Base-by-base conservation (phyloP, 2,797 vertebrate species). In the Onychomys torridus region DNA sequence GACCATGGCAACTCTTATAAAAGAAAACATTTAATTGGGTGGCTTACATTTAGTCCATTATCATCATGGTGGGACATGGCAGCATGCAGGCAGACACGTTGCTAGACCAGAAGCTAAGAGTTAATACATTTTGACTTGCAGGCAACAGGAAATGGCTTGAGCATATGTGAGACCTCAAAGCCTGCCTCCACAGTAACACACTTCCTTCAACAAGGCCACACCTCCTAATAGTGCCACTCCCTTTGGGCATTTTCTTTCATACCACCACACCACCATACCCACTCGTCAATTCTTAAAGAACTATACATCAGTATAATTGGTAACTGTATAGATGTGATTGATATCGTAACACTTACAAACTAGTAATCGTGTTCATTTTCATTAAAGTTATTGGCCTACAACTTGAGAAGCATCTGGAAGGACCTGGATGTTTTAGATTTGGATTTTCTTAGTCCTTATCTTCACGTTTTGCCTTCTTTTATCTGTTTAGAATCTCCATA, bases 401-500 rank as follows among this genome's bases (percentile, higher is more conserved):
- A 90, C 43, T 71, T 82, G 16, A 92, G 57, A 94, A 79, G 40
- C 19, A 78, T 90, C 37, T 84, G 40, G 32, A 89, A 95, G 67
- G 76, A 65, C 92, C 59, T 95, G 21, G 13, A 67, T 78, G 3
- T 83, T 95, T 65, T 3, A 83, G 57, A 7, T 90, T 88, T 77
- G 37, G 12, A 7, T 93, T 71, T 32, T 29, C n/a, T 96, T 69
- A 4, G 61, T 83, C 40, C 4, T 89, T 93, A 43, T 85, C 75
- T 92, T 96, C 34, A 78, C 75, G 90, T 86, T 81, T 76, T 86
- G 37, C 87, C 65, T 84, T 71, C 21, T 25, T 4, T 13, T 88
- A 34, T 43, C 78, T 88, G 5, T 49, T 17, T 97, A 99, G 99
- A 99, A 98, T 99, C 99, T 88, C 94, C 98, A 99, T 99, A 98